Base-by-base conservation (phyloP, 2,797 vertebrate genomes). In the Naso thynnoides region DNA sequence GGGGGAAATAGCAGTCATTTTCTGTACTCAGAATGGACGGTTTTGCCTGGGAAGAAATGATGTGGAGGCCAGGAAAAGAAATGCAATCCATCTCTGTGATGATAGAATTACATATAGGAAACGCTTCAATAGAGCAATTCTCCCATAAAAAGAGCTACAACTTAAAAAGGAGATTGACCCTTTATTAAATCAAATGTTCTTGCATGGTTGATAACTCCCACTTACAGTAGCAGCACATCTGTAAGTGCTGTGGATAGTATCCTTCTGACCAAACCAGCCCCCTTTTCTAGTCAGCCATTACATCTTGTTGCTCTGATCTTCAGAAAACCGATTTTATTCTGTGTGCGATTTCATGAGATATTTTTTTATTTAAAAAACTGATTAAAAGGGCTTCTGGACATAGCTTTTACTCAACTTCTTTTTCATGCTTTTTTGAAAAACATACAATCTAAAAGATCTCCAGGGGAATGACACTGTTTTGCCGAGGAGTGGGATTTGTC, bases 111-210 rank as follows among this genome's bases (percentile, higher is more conserved):
- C 89, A 92, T 84, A 86, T 84, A 86, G 87, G 91, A 90, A 91
- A 89, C 85, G 87, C 91, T 90, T 91, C 86, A 87, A 91, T 87
- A 73, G 84, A 89, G 86, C 91, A 89, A 94, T 93, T 92, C 57
- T 65, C 86, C 82, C 81, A 78, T 86, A 92, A 93, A 84, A 91
- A 93, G 93, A 92, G 88, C 86, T 80, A 88, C 83, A 89, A 91
- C 90, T 92, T 93, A 85, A 87, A 80, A 78, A 86, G 91, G 78
- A 94, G 90, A 94, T 94, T 94, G 94, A 91, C 89, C 90, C 82
- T 85, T 94, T 93, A 95, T 95, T 94, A 91, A 93, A 95, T 95
- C 91, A 94, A 86, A 92, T 84, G 86, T 87, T 93, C 87, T 82
- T 83, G 83, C 89, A 91, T 84, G 85, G 87, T 82, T 87, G 88